Evolutionary conservation across 1,140 invertebrate species (phyloP).

Genomic region (Drosophila kepulauana): DNA sequence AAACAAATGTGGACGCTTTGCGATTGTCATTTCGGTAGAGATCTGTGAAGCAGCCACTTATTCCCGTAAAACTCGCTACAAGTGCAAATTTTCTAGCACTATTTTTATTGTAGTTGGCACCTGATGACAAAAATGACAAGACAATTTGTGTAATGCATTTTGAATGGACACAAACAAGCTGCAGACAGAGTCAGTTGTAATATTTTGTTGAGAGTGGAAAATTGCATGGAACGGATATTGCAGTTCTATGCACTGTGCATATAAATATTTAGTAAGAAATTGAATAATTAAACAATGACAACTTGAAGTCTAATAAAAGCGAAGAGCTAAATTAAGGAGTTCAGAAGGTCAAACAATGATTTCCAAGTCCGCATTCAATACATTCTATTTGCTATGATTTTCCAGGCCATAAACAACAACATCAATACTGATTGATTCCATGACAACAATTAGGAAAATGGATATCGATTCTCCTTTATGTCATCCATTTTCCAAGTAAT

Average conservation of each 20-base stretch:
- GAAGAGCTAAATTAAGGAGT: background rate
- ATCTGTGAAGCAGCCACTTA: background rate
- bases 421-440: constrained; percentile 14
- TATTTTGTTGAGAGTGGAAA: background rate
- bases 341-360: constrained; percentile 6
- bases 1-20: background rate
- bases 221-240: background rate
- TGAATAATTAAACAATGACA: background rate
- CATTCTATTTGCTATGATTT: background rate
- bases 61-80: background rate
- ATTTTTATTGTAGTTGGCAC: constrained; percentile 11
- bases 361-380: background rate
- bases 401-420: constrained; percentile 9
- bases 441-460: constrained; percentile 33
- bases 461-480: background rate
- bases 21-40: constrained; percentile 1
- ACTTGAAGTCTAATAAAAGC: background rate
- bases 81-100: constrained; percentile 3
- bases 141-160: constrained; percentile 18
- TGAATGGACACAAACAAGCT: background rate
- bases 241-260: background rate
- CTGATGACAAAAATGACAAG: constrained; percentile 6
- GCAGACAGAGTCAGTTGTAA: background rate
- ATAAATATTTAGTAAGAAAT: too few species aligned
- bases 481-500: background rate